A percentile compares a stretch with the other conserved stretches of the same genome.
phyloP scores from a whole-genome alignment of 35 echinoderm and acorn worm genomes.

The Nesometra sesokonis region DNA sequence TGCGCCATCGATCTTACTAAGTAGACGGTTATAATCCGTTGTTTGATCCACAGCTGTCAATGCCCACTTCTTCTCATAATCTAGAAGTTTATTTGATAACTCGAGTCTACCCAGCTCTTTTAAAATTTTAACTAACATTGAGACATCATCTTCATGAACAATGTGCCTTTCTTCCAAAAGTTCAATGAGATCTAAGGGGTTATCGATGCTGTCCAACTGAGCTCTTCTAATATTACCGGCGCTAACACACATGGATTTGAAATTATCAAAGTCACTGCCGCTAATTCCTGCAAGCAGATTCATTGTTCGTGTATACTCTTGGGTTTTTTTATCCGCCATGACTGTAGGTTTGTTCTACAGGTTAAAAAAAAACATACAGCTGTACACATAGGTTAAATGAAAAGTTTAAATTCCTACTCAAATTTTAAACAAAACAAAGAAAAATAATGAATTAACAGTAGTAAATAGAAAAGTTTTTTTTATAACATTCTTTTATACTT shows the following conservation, averaged over 20 bases:
- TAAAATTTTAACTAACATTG: neutral
- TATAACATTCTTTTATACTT: too few species aligned
- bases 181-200: neutral
- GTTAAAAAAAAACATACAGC: too few species aligned
- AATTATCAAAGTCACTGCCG: neutral
- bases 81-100: neutral
- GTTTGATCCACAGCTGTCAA: neutral
- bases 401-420: too few species aligned
- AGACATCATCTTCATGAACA: neutral
- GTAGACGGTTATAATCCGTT: neutral
- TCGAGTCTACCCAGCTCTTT: neutral
- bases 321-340: neutral
- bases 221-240: neutral
- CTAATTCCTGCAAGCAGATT: neutral
- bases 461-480: too few species aligned
- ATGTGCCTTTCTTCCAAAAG: neutral
- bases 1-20: neutral
- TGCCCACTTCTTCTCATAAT: neutral
- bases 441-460: too few species aligned
- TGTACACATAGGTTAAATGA: too few species aligned
- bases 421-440: too few species aligned
- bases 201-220: neutral
- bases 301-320: neutral
- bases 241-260: neutral
- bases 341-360: neutral